Percentiles rank a stretch among this genome's conserved stretches.
phyloP scores from a whole-genome alignment of 1,140 invertebrate genomes.

The Drosophila mauritiana region DNA sequence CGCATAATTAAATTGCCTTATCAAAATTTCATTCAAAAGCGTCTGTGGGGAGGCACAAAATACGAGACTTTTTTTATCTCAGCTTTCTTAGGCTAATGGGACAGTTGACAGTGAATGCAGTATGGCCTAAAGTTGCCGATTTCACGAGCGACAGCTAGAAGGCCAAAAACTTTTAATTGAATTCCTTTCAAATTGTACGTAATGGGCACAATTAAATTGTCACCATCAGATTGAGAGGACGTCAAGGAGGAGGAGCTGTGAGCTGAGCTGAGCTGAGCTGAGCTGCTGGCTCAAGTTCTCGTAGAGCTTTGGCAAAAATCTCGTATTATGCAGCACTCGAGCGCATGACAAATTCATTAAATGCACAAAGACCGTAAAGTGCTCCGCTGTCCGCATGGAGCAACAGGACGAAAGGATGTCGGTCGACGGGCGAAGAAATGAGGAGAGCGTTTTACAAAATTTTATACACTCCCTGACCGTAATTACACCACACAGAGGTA shows the following conservation, averaged over 20 bases:
- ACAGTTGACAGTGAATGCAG: conserved; percentile 25
- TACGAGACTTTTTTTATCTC: not conserved
- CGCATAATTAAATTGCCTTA: conserved; percentile 79
- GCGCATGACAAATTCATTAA: conserved; percentile 78
- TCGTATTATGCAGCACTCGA: conserved; percentile 58
- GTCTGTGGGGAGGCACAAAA: conserved; percentile 28
- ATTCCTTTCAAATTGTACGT: conserved; percentile 72
- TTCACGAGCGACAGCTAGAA: conserved; percentile 26
- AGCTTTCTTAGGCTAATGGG: not conserved
- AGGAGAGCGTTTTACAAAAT: conserved; percentile 66
- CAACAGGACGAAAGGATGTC: conserved; percentile 4
- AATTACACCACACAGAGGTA: conserved; percentile 67
- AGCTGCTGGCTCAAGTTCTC: conserved; percentile 13
- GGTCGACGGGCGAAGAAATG: not conserved
- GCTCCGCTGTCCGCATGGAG: conserved; percentile 35
- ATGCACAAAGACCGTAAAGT: conserved; percentile 72
- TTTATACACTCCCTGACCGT: conserved; percentile 72
- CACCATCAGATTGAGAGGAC: conserved; percentile 47
- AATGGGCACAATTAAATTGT: conserved; percentile 79
- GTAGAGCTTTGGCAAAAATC: conserved; percentile 54
- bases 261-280: not conserved
- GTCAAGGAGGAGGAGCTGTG: not conserved
- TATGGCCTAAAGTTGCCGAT: conserved; percentile 45
- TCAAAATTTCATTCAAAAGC: conserved; percentile 77
- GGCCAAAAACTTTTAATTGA: conserved; percentile 77